A percentile compares a stretch with the other conserved stretches of the same genome.
phyloP scores from a whole-genome alignment of 2,113 vertebrate species.

The Gallinago jamesoni region DNA sequence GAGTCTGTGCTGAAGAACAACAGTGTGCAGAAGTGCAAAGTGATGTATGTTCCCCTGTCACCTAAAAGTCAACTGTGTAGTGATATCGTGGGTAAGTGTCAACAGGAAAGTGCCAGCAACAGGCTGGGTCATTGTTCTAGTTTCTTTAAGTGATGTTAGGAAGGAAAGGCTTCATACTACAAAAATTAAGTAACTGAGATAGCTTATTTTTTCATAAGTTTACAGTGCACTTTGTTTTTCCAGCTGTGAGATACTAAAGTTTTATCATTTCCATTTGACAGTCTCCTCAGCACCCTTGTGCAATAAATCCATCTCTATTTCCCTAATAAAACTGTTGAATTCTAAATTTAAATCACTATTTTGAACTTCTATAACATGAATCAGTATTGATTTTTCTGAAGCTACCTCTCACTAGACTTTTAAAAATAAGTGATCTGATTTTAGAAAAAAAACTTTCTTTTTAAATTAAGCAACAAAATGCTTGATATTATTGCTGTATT shows the following conservation, averaged over 20 bases:
- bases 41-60: background rate
- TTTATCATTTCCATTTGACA: background rate
- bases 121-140: background rate
- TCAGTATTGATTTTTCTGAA: background rate
- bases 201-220: background rate
- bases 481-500: background rate
- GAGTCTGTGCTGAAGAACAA: background rate
- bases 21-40: background rate
- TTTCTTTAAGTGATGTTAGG: background rate
- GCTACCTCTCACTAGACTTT: background rate
- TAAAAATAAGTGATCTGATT: background rate
- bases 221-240: background rate
- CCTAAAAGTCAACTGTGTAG: background rate
- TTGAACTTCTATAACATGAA: background rate
- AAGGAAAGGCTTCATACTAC: background rate
- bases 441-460: slow-evolving; percentile 7
- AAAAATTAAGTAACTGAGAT: background rate
- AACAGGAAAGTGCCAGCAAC: background rate
- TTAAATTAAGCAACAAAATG: background rate
- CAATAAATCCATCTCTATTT: background rate
- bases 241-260: background rate
- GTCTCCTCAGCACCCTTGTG: background rate
- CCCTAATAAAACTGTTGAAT: background rate
- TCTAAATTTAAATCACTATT: background rate
- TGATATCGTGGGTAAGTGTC: background rate